A percentile compares a stretch with the other conserved stretches of the same genome.
Evolutionary conservation across 2,797 vertebrate species (phyloP).

Genomic region (Antrozous pallidus): DNA sequence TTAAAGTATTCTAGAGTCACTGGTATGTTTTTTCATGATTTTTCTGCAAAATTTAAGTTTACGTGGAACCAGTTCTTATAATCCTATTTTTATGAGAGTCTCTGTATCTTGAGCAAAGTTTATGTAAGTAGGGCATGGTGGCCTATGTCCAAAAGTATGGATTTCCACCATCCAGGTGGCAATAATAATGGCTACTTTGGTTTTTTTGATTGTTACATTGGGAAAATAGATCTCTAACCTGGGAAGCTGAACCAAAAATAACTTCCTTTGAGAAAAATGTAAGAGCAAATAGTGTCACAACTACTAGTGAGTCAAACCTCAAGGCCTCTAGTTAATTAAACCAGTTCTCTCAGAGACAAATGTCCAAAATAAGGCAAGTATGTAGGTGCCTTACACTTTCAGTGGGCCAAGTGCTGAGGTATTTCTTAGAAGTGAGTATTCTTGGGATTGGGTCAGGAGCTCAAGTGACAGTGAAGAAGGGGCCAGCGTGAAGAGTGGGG

Average conservation of each 20-base stretch:
- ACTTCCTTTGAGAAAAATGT: neutral
- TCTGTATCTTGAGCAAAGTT: neutral
- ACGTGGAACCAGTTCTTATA: neutral
- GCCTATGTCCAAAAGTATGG: neutral
- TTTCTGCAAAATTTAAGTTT: neutral
- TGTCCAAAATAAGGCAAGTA: neutral
- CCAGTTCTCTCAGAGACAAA: neutral
- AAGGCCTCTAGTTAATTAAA: neutral
- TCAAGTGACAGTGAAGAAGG: neutral
- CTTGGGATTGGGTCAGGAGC: neutral
- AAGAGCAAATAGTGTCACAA: neutral
- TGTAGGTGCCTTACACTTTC: neutral
- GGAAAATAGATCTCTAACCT: neutral
- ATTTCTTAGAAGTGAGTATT: neutral
- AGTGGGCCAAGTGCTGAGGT: neutral
- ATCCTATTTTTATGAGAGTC: neutral
- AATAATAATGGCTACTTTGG: neutral
- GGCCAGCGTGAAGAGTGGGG: fast-evolving
- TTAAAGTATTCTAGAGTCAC: neutral
- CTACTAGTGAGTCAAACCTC: neutral
- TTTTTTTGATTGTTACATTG: neutral
- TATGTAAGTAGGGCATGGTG: neutral
- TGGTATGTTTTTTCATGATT: neutral
- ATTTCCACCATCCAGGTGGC: neutral
- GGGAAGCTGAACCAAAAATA: neutral